A percentile compares a stretch with the other conserved stretches of the same genome.
phyloP scores from a whole-genome alignment of 2,888 invertebrate species.

The Eremobia ochroleuca region DNA sequence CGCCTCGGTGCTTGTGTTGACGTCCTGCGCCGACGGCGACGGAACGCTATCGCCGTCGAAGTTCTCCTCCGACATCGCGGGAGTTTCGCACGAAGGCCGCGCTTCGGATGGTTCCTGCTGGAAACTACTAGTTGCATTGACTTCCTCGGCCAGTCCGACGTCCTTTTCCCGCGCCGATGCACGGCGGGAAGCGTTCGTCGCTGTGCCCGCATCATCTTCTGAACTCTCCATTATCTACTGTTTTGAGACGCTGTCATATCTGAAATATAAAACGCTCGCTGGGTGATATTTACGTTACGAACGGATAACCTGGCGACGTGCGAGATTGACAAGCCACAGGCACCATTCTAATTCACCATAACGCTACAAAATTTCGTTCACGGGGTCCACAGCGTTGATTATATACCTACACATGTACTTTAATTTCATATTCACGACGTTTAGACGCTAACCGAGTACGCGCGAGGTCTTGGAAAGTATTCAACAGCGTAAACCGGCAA shows the following conservation, averaged over 20 bases:
- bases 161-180: slow-evolving; percentile 91
- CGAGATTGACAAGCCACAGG: slow-evolving; percentile 90
- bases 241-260: slow-evolving; percentile 90
- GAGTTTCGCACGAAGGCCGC: slow-evolving; percentile 80
- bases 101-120: slow-evolving; percentile 81
- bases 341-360: slow-evolving; percentile 91
- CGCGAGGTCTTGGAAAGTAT: slow-evolving; percentile 87
- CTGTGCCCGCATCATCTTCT: slow-evolving; percentile 91
- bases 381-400: slow-evolving; percentile 88
- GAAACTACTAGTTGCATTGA: slow-evolving; percentile 84
- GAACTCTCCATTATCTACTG: slow-evolving; percentile 91
- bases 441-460: slow-evolving; percentile 83
- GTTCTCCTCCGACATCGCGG: slow-evolving; percentile 87
- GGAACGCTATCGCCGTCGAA: slow-evolving; percentile 88
- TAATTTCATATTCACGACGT: slow-evolving; percentile 90
- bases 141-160: slow-evolving; percentile 84
- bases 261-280: slow-evolving; percentile 90
- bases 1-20: slow-evolving; percentile 89
- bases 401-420: slow-evolving; percentile 91
- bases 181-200: slow-evolving; percentile 90
- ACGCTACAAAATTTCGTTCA: slow-evolving; percentile 89
- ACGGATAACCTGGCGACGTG: slow-evolving; percentile 90
- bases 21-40: slow-evolving; percentile 87
- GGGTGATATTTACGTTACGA: slow-evolving; percentile 90
- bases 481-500: slow-evolving; percentile 91